A percentile compares a stretch with the other conserved stretches of the same genome.
phyloP scores from a whole-genome alignment of 2,888 invertebrate genomes.

The Nezara viridula region DNA sequence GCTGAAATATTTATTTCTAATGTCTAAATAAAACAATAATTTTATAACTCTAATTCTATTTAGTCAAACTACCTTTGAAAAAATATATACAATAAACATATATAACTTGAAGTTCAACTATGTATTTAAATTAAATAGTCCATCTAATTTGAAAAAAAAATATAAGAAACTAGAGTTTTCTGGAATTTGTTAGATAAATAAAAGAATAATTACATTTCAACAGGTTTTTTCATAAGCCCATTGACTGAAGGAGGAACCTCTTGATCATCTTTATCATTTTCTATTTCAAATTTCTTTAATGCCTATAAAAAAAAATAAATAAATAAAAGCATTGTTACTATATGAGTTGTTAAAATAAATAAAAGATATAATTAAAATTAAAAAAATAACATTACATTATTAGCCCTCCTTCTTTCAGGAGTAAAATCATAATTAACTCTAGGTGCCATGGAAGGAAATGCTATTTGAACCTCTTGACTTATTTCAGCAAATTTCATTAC shows the following conservation, averaged over 20 bases:
- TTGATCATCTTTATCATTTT: conserved; percentile 52
- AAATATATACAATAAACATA: no score
- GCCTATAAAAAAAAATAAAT: conserved; percentile 3
- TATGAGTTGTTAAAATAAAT: not conserved
- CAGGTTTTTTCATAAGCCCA: not conserved
- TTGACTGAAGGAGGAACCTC: not conserved
- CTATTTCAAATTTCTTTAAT: conserved; percentile 1
- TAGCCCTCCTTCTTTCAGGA: conserved; percentile 37
- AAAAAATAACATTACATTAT: not conserved
- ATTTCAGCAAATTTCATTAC: conserved; percentile 98
- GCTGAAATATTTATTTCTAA: not conserved
- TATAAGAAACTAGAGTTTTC: not conserved
- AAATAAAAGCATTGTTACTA: not conserved
- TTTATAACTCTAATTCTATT: not conserved
- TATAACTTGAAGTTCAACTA: not conserved
- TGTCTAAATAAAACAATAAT: not conserved
- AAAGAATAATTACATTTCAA: conserved; percentile 44
- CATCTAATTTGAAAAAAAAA: not conserved
- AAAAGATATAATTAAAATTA: not conserved
- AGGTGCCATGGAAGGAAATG: conserved; percentile 73
- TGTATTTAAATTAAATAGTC: not conserved
- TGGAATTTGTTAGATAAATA: not conserved
- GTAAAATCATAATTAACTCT: conserved; percentile 75
- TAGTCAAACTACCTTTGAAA: no score
- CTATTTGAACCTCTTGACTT: conserved; percentile 93